Evolutionary conservation across 2,888 invertebrate species (phyloP).

Genomic region (Cataglyphis rosenhaueri): DNA sequence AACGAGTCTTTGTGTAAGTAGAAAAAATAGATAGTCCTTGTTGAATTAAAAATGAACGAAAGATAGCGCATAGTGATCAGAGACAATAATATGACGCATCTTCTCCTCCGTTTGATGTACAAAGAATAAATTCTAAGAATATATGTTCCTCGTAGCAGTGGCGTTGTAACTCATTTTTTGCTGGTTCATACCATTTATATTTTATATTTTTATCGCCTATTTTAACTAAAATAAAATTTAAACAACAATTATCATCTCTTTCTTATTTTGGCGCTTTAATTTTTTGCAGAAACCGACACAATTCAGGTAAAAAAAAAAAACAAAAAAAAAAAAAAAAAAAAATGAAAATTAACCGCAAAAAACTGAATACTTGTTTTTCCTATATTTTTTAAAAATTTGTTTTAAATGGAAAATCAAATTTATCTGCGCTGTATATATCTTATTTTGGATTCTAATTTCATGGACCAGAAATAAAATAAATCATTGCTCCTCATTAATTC

Average conservation of each 20-base stretch:
- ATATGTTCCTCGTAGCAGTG: neutral
- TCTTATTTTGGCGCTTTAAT: neutral
- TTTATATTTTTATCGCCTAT: neutral
- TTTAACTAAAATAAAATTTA: neutral
- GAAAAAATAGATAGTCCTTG: conserved; percentile 42
- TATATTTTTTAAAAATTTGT: neutral
- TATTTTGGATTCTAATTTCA: neutral
- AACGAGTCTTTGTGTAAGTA: conserved; percentile 15
- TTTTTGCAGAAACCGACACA: neutral
- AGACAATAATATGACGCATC: conserved; percentile 2
- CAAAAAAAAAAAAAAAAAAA: too few relatives aligned
- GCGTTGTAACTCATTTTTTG: neutral
- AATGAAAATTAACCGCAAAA: neutral
- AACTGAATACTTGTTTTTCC: neutral
- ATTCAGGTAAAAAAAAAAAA: neutral
- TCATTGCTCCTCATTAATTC: conserved; percentile 47
- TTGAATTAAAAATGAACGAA: conserved; percentile 33
- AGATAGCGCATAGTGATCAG: conserved; percentile 12
- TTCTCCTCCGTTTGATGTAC: neutral
- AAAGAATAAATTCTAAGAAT: neutral
- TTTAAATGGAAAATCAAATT: neutral
- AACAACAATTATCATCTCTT: neutral
- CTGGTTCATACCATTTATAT: neutral
- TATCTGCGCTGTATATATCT: neutral
- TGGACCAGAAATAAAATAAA: neutral